Evolutionary conservation across 2,797 vertebrate species (phyloP).

Genomic region (Helostoma temminkii): DNA sequence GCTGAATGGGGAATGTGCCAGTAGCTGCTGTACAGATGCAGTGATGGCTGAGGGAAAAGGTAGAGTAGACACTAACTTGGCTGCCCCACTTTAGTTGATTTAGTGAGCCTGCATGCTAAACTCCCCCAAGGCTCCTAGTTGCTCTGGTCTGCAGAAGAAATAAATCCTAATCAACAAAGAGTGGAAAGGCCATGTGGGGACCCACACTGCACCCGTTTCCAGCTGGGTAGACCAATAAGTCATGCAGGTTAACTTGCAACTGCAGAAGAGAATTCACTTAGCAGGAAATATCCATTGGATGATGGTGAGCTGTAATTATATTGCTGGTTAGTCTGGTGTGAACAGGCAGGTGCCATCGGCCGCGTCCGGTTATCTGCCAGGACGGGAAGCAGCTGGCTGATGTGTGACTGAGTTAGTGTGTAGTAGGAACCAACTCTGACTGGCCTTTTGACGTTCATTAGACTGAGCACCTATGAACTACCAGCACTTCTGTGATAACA

Average conservation of each 20-base stretch:
- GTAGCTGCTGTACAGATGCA: slow-evolving; percentile 62
- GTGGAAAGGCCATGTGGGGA: not conserved
- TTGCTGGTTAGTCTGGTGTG: slow-evolving; percentile 39
- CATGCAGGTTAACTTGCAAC: slow-evolving; percentile 1
- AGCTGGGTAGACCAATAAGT: not conserved
- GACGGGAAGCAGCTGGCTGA: slow-evolving; percentile 68
- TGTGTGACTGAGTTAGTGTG: slow-evolving; percentile 47
- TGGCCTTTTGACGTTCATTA: slow-evolving; percentile 47
- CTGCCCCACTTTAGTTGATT: slow-evolving; percentile 59
- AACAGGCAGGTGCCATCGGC: slow-evolving; percentile 34
- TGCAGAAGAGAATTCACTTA: not conserved
- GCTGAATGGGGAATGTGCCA: slow-evolving; percentile 73
- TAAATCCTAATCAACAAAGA: slow-evolving; percentile 20
- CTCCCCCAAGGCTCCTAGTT: slow-evolving; percentile 2
- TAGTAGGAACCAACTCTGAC: slow-evolving; percentile 43
- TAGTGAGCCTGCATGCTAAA: slow-evolving; percentile 43
- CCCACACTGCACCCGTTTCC: slow-evolving; percentile 1
- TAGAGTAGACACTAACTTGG: slow-evolving; percentile 69
- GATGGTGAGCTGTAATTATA: slow-evolving; percentile 23
- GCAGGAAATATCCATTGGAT: slow-evolving; percentile 35
- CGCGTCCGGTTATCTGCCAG: slow-evolving; percentile 45
- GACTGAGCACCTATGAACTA: slow-evolving; percentile 33
- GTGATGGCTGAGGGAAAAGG: slow-evolving; percentile 55
- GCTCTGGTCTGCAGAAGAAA: slow-evolving; percentile 30
- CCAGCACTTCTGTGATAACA: slow-evolving; percentile 23